phyloP scores from a whole-genome alignment of 1,140 invertebrate genomes.

The Pomacea maculata region DNA sequence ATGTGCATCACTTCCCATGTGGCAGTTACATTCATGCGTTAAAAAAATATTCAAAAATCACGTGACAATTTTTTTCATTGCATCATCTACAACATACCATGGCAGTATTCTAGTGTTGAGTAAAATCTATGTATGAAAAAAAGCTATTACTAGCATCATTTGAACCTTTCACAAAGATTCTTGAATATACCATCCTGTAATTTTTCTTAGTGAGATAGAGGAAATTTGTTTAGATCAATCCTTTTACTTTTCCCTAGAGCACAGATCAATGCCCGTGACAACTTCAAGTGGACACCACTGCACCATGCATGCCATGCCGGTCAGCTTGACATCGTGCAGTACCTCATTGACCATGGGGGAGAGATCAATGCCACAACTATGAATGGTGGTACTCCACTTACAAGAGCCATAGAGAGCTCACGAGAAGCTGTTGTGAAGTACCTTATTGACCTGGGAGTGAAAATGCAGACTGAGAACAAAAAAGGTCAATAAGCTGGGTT shows the following conservation, averaged over 20 bases:
- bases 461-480: constrained; percentile 62
- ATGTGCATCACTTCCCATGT: too few relatives aligned
- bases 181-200: too few relatives aligned
- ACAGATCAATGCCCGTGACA: constrained; percentile 62
- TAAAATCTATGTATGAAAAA: too few relatives aligned
- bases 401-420: constrained; percentile 65
- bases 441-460: constrained; percentile 61
- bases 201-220: too few relatives aligned
- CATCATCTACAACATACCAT: too few relatives aligned
- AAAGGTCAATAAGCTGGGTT: constrained; percentile 50
- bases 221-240: background rate
- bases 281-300: constrained; percentile 67
- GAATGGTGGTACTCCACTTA: constrained; percentile 65
- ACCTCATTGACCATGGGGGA: constrained; percentile 59
- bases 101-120: too few relatives aligned
- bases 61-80: too few relatives aligned
- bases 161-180: too few relatives aligned
- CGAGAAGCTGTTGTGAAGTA: constrained; percentile 60
- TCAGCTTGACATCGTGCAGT: constrained; percentile 60
- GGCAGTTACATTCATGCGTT: too few relatives aligned
- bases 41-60: too few relatives aligned
- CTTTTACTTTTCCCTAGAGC: constrained; percentile 51
- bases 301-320: constrained; percentile 66
- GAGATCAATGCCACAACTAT: constrained; percentile 62
- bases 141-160: too few relatives aligned